phyloP scores from a whole-genome alignment of 2,888 invertebrate species.

The Abscondita cerata region DNA sequence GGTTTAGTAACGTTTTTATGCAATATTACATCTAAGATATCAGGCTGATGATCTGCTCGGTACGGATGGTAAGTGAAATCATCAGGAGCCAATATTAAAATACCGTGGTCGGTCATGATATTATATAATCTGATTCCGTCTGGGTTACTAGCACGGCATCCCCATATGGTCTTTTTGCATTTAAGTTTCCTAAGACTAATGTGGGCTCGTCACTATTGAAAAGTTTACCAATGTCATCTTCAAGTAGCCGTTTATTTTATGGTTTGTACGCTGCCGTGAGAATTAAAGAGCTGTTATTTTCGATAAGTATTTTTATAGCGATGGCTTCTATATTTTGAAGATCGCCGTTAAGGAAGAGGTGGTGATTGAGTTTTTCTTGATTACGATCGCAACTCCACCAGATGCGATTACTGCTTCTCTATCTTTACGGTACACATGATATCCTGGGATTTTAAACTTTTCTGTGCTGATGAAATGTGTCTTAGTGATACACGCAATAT shows the following conservation, averaged over 20 bases:
- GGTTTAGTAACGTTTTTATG: neutral
- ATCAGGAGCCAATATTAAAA: neutral
- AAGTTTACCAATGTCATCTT: no score
- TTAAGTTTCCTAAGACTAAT: neutral
- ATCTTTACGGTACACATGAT: neutral
- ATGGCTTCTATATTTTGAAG: neutral
- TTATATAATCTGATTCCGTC: neutral
- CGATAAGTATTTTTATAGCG: neutral
- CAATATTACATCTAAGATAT: neutral
- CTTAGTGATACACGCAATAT: neutral
- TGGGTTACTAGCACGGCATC: neutral
- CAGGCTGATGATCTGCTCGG: neutral
- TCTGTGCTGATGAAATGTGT: neutral
- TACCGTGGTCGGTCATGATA: neutral
- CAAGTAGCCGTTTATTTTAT: neutral
- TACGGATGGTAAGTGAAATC: neutral
- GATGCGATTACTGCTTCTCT: constrained; percentile 3
- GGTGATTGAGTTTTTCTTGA: neutral
- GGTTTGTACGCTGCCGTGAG: neutral
- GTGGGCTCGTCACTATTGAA: neutral
- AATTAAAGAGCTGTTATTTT: neutral
- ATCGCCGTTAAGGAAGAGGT: no score
- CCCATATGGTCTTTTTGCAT: neutral
- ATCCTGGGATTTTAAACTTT: neutral
- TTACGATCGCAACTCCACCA: constrained; percentile 6